Percentiles rank a stretch among this genome's conserved stretches.
These are phyloP conservation scores for Phasia obesa DNA, from an alignment of 2,888 invertebrate species.

Conservation along the genomic window DNA sequence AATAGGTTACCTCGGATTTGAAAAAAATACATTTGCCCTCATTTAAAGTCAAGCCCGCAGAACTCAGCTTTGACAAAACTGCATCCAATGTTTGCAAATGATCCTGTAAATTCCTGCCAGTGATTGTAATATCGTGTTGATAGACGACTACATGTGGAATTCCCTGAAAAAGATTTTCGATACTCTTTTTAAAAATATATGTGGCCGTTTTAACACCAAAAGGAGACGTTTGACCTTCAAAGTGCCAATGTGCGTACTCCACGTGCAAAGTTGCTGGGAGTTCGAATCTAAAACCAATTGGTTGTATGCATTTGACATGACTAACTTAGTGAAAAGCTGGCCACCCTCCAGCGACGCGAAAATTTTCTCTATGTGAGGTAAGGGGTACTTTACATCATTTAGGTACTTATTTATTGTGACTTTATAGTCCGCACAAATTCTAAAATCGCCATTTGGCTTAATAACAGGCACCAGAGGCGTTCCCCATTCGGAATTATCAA, in stretches of 20 bases:
- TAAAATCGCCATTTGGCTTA: constrained; percentile 43
- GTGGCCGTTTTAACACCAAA: constrained; percentile 28
- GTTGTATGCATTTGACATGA: constrained; percentile 47
- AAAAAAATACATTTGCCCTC: constrained; percentile 61
- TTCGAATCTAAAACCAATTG: constrained; percentile 40
- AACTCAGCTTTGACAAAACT: constrained; percentile 39
- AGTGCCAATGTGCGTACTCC: constrained; percentile 50
- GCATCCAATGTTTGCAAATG: constrained; percentile 27
- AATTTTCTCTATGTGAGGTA: constrained; percentile 39
- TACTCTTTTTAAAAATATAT: constrained; percentile 19
- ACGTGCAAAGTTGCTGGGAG: constrained; percentile 46
- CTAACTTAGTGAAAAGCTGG: constrained; percentile 26
- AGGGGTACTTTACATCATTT: constrained; percentile 40
- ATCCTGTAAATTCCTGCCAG: constrained; percentile 7
- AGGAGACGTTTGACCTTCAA: constrained; percentile 2
- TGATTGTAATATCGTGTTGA: constrained; percentile 38
- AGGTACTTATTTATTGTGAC: constrained; percentile 38
- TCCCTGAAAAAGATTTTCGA: constrained; percentile 41
- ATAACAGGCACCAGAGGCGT: too few species aligned
- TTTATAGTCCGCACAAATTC: constrained; percentile 46
- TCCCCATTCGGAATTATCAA: too few species aligned
- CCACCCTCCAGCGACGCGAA: neutral
- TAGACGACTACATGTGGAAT: constrained; percentile 45
- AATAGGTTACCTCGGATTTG: constrained; percentile 48
- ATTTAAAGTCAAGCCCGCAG: constrained; percentile 38